These are phyloP conservation scores for Macrotus californicus DNA, from an alignment of 2,113 vertebrate genomes.

Conservation along the genomic window DNA sequence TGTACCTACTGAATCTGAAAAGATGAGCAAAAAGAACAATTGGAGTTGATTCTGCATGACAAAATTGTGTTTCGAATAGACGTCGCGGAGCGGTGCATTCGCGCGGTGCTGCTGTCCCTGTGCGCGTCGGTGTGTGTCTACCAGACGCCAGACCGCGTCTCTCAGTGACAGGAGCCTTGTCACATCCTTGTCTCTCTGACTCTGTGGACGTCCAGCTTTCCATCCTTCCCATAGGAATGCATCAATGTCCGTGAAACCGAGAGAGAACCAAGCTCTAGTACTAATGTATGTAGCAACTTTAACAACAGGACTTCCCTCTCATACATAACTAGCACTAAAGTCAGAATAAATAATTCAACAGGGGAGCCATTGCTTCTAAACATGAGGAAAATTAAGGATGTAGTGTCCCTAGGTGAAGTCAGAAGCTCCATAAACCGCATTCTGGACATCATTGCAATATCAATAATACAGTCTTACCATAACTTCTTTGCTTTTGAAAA, in stretches of 20 bases:
- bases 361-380: conserved; percentile 70
- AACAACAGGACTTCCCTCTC: conserved; percentile 12
- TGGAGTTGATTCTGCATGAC: conserved; percentile 56
- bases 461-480: conserved; percentile 66
- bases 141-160: neutral
- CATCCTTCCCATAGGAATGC: neutral
- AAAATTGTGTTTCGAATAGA: conserved; percentile 56
- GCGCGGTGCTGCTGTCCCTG: neutral
- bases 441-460: conserved; percentile 62
- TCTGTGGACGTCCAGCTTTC: neutral
- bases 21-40: conserved; percentile 34
- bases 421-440: conserved; percentile 66
- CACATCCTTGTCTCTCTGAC: neutral
- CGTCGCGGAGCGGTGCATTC: neutral
- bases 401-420: conserved; percentile 73
- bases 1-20: conserved; percentile 11
- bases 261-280: neutral
- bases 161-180: neutral
- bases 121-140: neutral
- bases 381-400: conserved; percentile 76
- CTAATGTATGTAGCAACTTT: neutral
- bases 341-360: conserved; percentile 63
- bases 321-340: conserved; percentile 51
- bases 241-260: neutral
- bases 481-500: conserved; percentile 66